Conservation (phyloP, 2,797 vertebrate genomes). For the Cynopterus sphinx region DNA sequence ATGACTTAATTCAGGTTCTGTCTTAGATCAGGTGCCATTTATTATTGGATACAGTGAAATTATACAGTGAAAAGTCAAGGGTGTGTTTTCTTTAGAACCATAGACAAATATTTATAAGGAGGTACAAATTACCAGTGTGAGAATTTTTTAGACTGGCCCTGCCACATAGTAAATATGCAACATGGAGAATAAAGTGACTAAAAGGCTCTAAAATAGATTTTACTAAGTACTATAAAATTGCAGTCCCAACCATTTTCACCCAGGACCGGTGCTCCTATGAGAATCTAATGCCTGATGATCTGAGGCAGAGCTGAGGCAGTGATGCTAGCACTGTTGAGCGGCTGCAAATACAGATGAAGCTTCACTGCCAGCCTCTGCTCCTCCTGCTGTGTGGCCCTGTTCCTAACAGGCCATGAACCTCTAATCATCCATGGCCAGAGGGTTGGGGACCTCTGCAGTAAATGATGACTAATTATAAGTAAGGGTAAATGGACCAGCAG, state of each 20-base stretch:
- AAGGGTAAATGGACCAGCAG: neutral
- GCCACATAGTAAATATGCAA: neutral
- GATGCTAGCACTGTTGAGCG: too few species aligned
- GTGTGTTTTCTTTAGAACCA: neutral
- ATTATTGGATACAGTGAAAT: neutral
- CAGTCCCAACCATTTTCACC: too few species aligned
- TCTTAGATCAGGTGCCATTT: neutral
- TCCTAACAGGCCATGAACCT: too few species aligned
- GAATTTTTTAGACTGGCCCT: neutral
- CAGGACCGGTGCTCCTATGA: too few species aligned
- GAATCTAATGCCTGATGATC: too few species aligned
- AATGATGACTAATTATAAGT: neutral
- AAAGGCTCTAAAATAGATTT: neutral
- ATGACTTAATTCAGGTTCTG: neutral
- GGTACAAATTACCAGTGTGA: neutral
- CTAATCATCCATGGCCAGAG: too few species aligned
- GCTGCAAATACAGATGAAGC: too few species aligned
- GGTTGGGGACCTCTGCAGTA: too few species aligned
- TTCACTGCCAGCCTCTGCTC: too few species aligned
- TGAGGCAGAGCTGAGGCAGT: too few species aligned
- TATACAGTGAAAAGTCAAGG: neutral
- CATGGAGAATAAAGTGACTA: slow-evolving; percentile 11
- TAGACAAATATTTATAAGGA: neutral
- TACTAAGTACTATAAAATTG: neutral
- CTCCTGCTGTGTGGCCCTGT: too few species aligned